These are phyloP conservation scores for Hoplostethus mediterraneus DNA, from an alignment of 2,797 vertebrate genomes.

Conservation along the genomic window DNA sequence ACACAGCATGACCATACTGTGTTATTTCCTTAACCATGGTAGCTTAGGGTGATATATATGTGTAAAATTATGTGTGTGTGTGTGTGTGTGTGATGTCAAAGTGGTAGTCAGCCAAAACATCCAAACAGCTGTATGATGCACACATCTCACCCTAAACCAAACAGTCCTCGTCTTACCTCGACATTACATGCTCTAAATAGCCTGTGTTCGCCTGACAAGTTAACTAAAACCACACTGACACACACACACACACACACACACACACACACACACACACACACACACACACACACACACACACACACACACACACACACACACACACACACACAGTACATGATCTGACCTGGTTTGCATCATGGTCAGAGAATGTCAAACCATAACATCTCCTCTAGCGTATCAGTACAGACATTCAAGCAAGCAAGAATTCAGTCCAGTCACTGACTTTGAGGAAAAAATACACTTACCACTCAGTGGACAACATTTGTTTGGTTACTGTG, in stretches of 20 bases:
- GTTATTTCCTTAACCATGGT: constrained; percentile 23
- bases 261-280: too few relatives aligned
- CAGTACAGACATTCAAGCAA: not conserved
- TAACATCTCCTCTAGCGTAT: constrained; percentile 23
- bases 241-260: too few relatives aligned
- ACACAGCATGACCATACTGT: constrained; percentile 3
- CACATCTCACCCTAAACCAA: constrained; percentile 31
- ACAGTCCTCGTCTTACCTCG: constrained; percentile 17
- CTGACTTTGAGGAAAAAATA: not conserved
- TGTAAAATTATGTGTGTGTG: constrained; percentile 7
- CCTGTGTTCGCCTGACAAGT: constrained; percentile 20
- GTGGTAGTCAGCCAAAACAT: constrained; percentile 47
- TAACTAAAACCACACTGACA: constrained; percentile 29
- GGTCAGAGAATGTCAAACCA: constrained; percentile 57
- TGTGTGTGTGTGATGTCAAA: constrained; percentile 2
- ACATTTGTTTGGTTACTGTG: constrained; percentile 20
- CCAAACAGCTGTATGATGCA: constrained; percentile 61
- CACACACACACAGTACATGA: too few relatives aligned
- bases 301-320: too few relatives aligned
- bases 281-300: too few relatives aligned
- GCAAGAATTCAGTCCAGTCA: not conserved
- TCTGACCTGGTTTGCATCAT: constrained; percentile 57
- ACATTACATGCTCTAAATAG: constrained; percentile 53
- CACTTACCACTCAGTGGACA: not conserved
- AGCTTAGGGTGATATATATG: constrained; percentile 4